Base-by-base conservation (phyloP, 2,113 vertebrate genomes). In the Scatophagus argus region DNA sequence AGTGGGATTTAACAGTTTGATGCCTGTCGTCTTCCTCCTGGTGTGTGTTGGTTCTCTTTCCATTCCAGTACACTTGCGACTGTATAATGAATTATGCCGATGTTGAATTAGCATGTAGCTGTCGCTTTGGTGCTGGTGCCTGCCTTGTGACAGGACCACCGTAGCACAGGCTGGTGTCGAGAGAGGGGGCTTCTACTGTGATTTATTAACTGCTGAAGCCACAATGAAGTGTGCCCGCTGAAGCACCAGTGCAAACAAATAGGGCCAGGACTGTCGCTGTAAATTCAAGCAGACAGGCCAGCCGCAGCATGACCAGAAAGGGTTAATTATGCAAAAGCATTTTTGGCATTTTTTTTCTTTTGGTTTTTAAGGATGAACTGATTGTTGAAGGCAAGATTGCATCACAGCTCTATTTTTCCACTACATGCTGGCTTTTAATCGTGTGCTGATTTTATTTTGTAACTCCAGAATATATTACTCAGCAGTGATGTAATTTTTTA, bases 41-140 rank as follows among this genome's bases (percentile, higher is more conserved):
- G 89, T 93, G 87, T 83, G 76, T 87, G 91, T 92, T 89, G 89
- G 83, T 89, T 88, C 64, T 85, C 81, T 93, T 93, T 93, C 92
- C 91, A 82, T 94, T 87, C 91, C 91, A 82, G 69, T 93, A 93
- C 93, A 87, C 92, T 87, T 81, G 89, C 83, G 90, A 91, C 89
- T 92, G 90, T 93, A 93, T 94, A 95, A 94, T 94, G 93, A 94
- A 94, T 94, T 93, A 93, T 91, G 92, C 88, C 90, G 83, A 89
- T 93, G 93, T 92, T 92, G 92, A 95, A 95, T 95, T 95, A 95
- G 94, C 94, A 94, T 94, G 94, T 94, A 93, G 93, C 94, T 94
- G 94, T 94, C 93, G 90, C 92, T 90, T 94, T 67, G 69, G 89
- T 88, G 92, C 91, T 87, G 89, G 86, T 76, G 92, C 90, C 79